Evolutionary conservation across 2,113 vertebrate genomes (phyloP).

Genomic region (Lepus americanus): DNA sequence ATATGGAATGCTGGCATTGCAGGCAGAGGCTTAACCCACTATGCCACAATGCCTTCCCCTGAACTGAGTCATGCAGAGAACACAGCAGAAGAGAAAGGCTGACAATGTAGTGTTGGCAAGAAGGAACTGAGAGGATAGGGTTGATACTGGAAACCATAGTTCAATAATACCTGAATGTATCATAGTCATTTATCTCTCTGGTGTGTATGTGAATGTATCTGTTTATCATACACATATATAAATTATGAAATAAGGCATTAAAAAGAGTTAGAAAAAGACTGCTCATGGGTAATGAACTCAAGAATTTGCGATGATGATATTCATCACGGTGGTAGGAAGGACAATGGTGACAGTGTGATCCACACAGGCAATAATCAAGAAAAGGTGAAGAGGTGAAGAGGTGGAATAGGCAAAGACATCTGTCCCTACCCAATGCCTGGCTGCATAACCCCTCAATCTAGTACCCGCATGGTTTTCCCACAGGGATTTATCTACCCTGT

Average conservation of each 20-base stretch:
- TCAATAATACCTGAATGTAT: not conserved
- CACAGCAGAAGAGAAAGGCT: not conserved
- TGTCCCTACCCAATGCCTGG: not conserved
- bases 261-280: not conserved
- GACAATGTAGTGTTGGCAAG: not conserved
- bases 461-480: not conserved
- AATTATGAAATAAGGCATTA: not conserved
- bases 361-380: not conserved
- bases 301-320: not conserved
- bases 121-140: not conserved
- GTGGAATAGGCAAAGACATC: not conserved
- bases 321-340: not conserved
- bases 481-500: not conserved
- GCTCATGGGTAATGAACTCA: not conserved
- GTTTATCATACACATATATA: not conserved
- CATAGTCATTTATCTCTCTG: not conserved
- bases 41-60: too few relatives aligned
- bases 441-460: not conserved
- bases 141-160: not conserved
- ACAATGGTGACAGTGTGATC: rapidly evolving
- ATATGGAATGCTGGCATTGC: too few relatives aligned
- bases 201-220: not conserved
- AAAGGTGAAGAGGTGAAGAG: not conserved
- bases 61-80: not conserved
- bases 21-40: too few relatives aligned